Evolutionary conservation across 64 coral and sea anemone genomes (phyloP), one percentile per base, ranked within the genome.

Genomic region (Stylophora pistillata): DNA sequence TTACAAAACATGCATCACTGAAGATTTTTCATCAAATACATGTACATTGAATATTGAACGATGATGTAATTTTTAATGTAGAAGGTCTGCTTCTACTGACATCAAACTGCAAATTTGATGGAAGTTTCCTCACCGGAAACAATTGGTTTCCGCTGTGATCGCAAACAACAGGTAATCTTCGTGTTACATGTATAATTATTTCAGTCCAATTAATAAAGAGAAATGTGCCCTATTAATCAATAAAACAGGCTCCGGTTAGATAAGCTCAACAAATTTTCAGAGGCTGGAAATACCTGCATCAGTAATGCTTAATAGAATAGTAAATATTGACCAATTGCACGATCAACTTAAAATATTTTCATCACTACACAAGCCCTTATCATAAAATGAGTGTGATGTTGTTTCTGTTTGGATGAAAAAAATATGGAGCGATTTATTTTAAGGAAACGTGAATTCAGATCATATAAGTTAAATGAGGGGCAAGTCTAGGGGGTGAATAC

Each of bases 291-390:
- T 3, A 23, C 37, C 73, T 20, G 32, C 41, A 76, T 21, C 23
- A 21, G 73, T 10, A 17, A 76, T 31, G 23, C 6, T 52, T 25
- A 55, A 84, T 84, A 68, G 66, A 17, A 76, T 31, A 53, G 12
- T 76, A 53, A 55, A 84, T 84, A 84, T 84, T 84, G 34, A 84
- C 53, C 18, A 23, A 53, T 6, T 53, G 53, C 10, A 84, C 31
- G 34, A 27, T 69, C 80, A 84, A 84, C 80, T 84, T 27, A 12
- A 70, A 84, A 84, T 84, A 84, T 70, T 69, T 84, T 63, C 27
- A 65, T 84, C 61, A 84, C 80, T 34, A 84, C 60, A 84, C 58
- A 69, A 84, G 32, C 27, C 28, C 57, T 82, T 34, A 33, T 56
- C 13, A 56, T 23, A 76, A 47, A 33, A 82, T 64, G 10, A 25